Conservation (phyloP, 2,888 invertebrate genomes). For the Drosophila multiciliata region DNA sequence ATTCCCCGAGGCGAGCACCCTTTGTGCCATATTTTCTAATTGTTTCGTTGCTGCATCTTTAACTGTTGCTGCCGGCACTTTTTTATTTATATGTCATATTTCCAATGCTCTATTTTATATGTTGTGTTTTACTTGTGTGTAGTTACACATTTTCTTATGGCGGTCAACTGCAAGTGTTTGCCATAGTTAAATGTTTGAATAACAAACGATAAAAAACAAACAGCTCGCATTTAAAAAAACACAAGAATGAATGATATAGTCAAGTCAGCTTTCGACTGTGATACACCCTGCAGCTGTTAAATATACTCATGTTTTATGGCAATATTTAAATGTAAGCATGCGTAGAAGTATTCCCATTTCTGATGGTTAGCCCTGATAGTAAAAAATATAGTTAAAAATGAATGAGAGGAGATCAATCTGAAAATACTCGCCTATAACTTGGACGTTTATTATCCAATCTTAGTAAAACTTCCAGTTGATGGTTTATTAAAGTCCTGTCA, state of each 20-base stretch:
- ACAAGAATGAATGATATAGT: not conserved
- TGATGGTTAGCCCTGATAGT: not conserved
- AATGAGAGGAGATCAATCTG: not conserved
- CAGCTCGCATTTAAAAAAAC: slow-evolving; percentile 18
- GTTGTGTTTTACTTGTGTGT: slow-evolving; percentile 6
- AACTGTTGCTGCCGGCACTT: slow-evolving; percentile 32
- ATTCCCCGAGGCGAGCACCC: slow-evolving; percentile 7
- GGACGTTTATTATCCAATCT: not conserved
- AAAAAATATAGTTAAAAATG: not conserved
- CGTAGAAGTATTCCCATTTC: not conserved
- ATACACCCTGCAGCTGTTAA: slow-evolving; percentile 19
- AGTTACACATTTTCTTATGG: slow-evolving; percentile 12
- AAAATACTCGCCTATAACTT: not conserved
- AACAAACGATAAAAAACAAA: slow-evolving; percentile 27
- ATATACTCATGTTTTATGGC: not conserved
- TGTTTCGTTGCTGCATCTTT: slow-evolving; percentile 33
- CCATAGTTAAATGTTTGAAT: slow-evolving; percentile 42
- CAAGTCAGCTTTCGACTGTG: not conserved
- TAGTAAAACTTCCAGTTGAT: not conserved
- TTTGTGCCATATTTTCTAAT: slow-evolving; percentile 49
- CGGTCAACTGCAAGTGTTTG: slow-evolving; percentile 27
- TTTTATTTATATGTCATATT: not conserved
- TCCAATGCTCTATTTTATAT: not conserved
- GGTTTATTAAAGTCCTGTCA: not conserved
- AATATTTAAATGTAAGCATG: not conserved